Base-by-base conservation (phyloP, 1,140 invertebrate species). In the Pseudomyrmex sp. region DNA sequence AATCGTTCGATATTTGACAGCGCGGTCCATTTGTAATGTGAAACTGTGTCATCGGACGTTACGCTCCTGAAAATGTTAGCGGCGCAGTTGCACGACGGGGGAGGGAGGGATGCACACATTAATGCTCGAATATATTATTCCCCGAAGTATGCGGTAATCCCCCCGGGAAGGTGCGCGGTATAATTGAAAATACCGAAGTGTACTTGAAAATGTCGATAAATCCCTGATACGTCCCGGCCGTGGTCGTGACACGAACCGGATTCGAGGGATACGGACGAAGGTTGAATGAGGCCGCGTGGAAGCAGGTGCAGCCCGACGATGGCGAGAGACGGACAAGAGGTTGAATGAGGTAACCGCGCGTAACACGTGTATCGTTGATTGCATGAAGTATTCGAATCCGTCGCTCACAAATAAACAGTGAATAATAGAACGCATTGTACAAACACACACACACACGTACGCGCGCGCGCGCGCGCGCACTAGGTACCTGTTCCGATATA, bases 361-460 rank as follows among this genome's bases (percentile, higher is more conserved):
- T 84, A 85, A 90, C 86, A 85, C 69, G 80, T 89, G 88, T 90
- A 88, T 83, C 69, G 82, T 77, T 90, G 88, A 90, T 90, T 90
- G 76, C 85, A 89, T 48, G 48, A 62, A 59, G 26, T 35, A 35
- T 48, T 68, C 35, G 58, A 68, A 35, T 59, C 20, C 10, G 13
- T 44, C 44, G 48, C 68, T 8, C 5, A 35, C 52, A 61, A 18
- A 80, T 80, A 80, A 80, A 80, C 18, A 79, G 15, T 58, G 20
- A 54, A 66, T 15, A 58, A 68, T 69, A 70, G 58, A 61, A 35
- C 23, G 59, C 26, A 58, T 8, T 48, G 18, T 52, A 2, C 9
- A 18, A 5, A 35, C 35, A 35, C 5, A 35, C 35, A 35, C n/a
- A n/a, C 26, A 26, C 2, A 26, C 26, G 2, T 3, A 26, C 3